Base-by-base conservation (phyloP, 2,113 vertebrate genomes). In the Apus apus region DNA sequence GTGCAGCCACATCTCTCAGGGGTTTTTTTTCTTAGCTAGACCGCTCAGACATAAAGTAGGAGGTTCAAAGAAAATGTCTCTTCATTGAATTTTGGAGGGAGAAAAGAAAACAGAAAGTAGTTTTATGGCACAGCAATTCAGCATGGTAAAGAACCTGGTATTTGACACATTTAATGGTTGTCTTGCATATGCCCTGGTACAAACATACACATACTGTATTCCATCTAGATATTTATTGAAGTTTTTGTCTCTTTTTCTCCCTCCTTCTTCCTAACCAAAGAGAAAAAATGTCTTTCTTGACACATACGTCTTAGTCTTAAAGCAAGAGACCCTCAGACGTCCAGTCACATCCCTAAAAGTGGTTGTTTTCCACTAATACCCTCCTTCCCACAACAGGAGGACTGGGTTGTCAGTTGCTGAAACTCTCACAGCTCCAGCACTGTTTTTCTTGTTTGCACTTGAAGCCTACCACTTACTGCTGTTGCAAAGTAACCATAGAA, bases 1-100 rank as follows among this genome's bases (percentile, higher is more conserved):
- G 57, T 65, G 48, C 54, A 72, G 68, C 21, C 54, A 53, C 16
- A 81, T 72, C 65, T 86, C 88, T 94, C 65, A 61, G 53, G 62
- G 26, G 1, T 2, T 34, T 50, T 50, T 85, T 90, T 86, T 29
- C 45, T 83, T 77, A 60, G 48, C 65, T 86, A 83, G 67, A 71
- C 20, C 0, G 2, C 87, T 93, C 1, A 0, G 56, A 71, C 79
- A 72, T 74, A 86, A 88, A 92, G 38, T 8, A 27, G 50, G 54
- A 89, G 57, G 65, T 93, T 95, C 94, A 95, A 87, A 95, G 15
- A 73, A 91, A 94, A 76, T 36, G 8, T 58, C 3, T 62, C 4
- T 89, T 81, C 89, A 61, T 53, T 79, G 30, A 57, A 54, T 45
- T 13, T 54, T 87, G 70, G 66, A 95, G 77, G 20, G 51, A 76